Base-by-base conservation (phyloP, 2,113 vertebrate genomes). In the Fulica atra region DNA sequence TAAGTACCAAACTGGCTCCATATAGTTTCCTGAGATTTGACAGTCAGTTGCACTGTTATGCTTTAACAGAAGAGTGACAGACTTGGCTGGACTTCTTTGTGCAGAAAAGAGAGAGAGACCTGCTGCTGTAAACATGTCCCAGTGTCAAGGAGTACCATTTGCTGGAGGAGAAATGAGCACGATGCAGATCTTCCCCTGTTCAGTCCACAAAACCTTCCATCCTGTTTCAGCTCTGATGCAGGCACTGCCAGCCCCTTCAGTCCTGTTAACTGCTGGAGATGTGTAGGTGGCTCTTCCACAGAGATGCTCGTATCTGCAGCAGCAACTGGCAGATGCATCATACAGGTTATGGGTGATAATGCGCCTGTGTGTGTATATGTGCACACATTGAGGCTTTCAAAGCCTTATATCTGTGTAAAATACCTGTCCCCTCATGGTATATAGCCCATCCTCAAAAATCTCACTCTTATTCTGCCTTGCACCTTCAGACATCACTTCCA, bases 11-110 rank as follows among this genome's bases (percentile, higher is more conserved):
- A 42, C 70, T 31, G 65, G 63, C 85, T 91, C 33, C 31, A 1
- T 38, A 83, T 54, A 87, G 80, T 88, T 93, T 92, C 63, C 84
- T 77, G 80, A 85, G 72, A 81, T 91, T n/a, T 80, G 85, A 88
- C 81, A 86, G 81, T 86, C 15, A 11, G 60, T 84, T 57, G 56
- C 42, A 15, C 38, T 48, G 33, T 44, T 65, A 74, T 40, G 63
- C 68, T 92, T 46, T 86, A 79, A 82, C 56, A 92, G 44, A 57
- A 77, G 69, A 81, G 73, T 21, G 77, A 48, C 42, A 85, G 92
- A 80, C 89, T 68, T 91, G 38, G 69, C 68, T 89, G 69, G 13
- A 26, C 26, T 89, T 61, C 23, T 56, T 86, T 0, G 66, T 42
- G 29, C 57, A 72, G 85, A 70, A 78, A 53, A 73, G 29, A 77